Evolutionary conservation across 2,113 vertebrate genomes (phyloP), one percentile per base, ranked within the genome.

Genomic region (Tetrax tetrax): DNA sequence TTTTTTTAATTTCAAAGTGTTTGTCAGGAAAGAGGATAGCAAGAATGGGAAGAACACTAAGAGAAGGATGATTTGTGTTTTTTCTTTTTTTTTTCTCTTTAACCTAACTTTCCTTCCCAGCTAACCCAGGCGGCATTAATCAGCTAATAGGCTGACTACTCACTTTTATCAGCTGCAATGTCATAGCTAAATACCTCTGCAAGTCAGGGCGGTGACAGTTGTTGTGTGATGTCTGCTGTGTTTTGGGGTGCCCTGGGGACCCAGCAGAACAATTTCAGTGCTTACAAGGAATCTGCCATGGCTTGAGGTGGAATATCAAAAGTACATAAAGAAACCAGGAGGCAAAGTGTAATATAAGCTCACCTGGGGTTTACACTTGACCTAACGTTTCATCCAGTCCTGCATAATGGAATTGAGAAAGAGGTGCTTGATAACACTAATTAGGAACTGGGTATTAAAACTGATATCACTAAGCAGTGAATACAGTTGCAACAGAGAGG

Each of bases 361-460:
- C 84, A 66, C 87, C 81, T 75, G 81, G 69, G 91, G 86, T 72
- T 78, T 94, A 35, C 80, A 56, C 83, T 95, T 89, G 89, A 89
- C 93, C 83, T 63, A 66, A 80, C 0, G 0, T 84, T 95, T 96
- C 77, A 74, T 87, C 83, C 69, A 48, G 94, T 61, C 83, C 79
- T 74, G 79, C 59, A 33, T 78, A 95, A 89, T 83, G 80, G 88
- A 95, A 56, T 35, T 4, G 4, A 93, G 83, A 69, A 83, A 74
- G 83, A 75, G 69, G 45, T 93, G 76, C 72, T 93, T 81, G 91
- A 92, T 95, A 90, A 51, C n/a, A 17, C 56, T 95, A 93, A 94
- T 97, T 95, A 95, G 86, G 83, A 81, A 48, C 56, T 43, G 60
- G 53, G 71, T 92, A 92, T 97, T 96, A 95, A 95, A 84, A 63